Evolutionary conservation across 2,888 invertebrate species (phyloP).

Genomic region (Aspidapion aeneum): DNA sequence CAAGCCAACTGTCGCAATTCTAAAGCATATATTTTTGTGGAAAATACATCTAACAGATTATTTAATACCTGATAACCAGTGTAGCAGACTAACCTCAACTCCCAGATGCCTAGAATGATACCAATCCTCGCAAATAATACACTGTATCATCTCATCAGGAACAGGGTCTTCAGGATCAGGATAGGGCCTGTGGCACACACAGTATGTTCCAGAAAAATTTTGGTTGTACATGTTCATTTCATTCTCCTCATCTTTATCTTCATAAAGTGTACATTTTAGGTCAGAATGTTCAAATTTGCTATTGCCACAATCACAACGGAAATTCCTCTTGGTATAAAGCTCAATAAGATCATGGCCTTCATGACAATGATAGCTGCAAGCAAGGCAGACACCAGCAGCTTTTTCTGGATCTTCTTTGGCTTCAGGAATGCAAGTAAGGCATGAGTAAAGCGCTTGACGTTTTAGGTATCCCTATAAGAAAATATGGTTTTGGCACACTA

Average conservation of each 20-base stretch:
- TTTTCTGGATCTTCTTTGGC: slow-evolving; percentile 56
- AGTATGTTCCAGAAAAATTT: slow-evolving; percentile 92
- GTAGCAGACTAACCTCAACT: slow-evolving; percentile 51
- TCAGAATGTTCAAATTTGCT: slow-evolving; percentile 57
- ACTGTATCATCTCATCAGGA: slow-evolving; percentile 95
- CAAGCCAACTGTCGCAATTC: no score
- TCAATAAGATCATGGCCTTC: slow-evolving; percentile 94
- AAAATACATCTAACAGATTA: no score
- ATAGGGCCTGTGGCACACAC: slow-evolving; percentile 87
- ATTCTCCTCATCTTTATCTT: slow-evolving; percentile 63
- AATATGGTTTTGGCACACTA: neutral
- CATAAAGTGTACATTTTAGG: slow-evolving; percentile 64
- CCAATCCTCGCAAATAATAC: slow-evolving; percentile 97
- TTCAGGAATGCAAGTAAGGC: slow-evolving; percentile 80
- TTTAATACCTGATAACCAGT: no score
- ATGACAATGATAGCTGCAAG: slow-evolving; percentile 92
- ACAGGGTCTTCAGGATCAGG: slow-evolving; percentile 83
- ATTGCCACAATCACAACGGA: slow-evolving; percentile 95
- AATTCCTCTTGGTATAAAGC: slow-evolving; percentile 93
- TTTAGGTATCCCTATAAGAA: slow-evolving; percentile 80
- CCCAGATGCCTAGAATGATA: slow-evolving; percentile 80
- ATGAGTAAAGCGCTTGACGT: slow-evolving; percentile 93
- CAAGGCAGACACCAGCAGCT: slow-evolving; percentile 86
- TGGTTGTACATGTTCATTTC: slow-evolving; percentile 81
- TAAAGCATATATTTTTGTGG: no score